These are phyloP conservation scores for Carabus problematicus DNA, from an alignment of 2,888 invertebrate genomes.

Conservation along the genomic window DNA sequence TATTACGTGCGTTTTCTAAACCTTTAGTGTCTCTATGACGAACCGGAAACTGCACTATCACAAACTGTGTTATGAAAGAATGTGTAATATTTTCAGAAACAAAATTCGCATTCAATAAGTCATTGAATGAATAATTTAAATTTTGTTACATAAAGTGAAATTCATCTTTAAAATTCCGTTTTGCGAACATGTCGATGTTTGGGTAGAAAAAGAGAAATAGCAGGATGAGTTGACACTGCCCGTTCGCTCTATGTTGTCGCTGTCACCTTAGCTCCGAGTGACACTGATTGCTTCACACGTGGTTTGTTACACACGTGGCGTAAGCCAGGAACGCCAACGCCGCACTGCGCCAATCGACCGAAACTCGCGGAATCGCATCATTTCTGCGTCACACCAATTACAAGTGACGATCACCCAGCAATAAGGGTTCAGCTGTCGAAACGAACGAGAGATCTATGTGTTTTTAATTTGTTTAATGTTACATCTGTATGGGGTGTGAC, in stretches of 20 bases:
- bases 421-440: neutral
- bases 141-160: slow-evolving; percentile 2
- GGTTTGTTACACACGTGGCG: slow-evolving; percentile 21
- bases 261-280: slow-evolving; percentile 30
- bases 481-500: neutral
- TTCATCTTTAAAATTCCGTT: neutral
- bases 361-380: slow-evolving; percentile 28
- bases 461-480: slow-evolving; percentile 31
- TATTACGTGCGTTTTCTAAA: neutral
- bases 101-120: neutral
- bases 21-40: too few relatives aligned
- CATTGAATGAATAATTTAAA: slow-evolving; percentile 1
- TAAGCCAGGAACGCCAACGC: slow-evolving; percentile 16
- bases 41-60: too few relatives aligned
- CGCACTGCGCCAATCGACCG: slow-evolving; percentile 40
- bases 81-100: neutral
- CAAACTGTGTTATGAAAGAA: too few relatives aligned
- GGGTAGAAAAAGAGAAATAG: neutral
- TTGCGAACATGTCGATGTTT: neutral
- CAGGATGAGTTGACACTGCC: slow-evolving; percentile 16
- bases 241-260: slow-evolving; percentile 21
- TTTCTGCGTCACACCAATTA: slow-evolving; percentile 38
- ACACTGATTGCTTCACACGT: slow-evolving; percentile 39
- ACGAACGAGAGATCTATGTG: slow-evolving; percentile 31
- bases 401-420: slow-evolving; percentile 27